These are phyloP conservation scores for Epizoanthus fatuus DNA, from an alignment of 92 coral and sea anemone genomes.

Conservation along the genomic window DNA sequence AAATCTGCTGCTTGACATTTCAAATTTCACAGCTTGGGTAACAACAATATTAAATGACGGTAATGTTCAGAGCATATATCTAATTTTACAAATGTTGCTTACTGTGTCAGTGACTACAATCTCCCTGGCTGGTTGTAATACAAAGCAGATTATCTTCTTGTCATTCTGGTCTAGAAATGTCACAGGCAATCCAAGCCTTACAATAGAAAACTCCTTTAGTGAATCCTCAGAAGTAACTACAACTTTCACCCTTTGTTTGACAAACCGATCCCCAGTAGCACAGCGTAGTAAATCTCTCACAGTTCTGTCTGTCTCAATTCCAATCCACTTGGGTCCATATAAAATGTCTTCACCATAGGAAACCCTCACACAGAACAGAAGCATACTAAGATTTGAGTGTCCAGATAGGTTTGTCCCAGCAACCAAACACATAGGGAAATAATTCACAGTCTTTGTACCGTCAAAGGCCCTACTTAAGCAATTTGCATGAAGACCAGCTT, in stretches of 20 bases:
- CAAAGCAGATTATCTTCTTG: slow-evolving; percentile 82
- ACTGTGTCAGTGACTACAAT: slow-evolving; percentile 52
- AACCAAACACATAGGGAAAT: slow-evolving; percentile 30
- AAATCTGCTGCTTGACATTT: slow-evolving; percentile 19
- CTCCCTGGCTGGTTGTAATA: slow-evolving; percentile 76
- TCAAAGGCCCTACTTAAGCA: background rate
- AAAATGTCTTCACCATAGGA: slow-evolving; percentile 70
- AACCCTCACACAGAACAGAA: slow-evolving; percentile 88
- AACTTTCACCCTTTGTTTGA: slow-evolving; percentile 75
- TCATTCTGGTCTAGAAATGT: slow-evolving; percentile 76
- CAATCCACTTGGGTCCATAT: slow-evolving; percentile 87
- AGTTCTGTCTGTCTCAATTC: slow-evolving; percentile 77
- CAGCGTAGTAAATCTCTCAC: slow-evolving; percentile 85
- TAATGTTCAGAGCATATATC: no score
- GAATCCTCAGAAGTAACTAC: slow-evolving; percentile 89
- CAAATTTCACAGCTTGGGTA: no score
- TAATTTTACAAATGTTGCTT: slow-evolving; percentile 37
- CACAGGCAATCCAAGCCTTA: slow-evolving; percentile 76
- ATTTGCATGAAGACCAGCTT: slow-evolving; percentile 5
- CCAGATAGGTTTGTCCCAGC: slow-evolving; percentile 9
- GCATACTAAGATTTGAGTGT: slow-evolving; percentile 49
- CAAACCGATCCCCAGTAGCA: slow-evolving; percentile 86
- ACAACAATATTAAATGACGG: no score
- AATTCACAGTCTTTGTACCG: slow-evolving; percentile 6
- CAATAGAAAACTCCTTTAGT: slow-evolving; percentile 66